Evolutionary conservation across 2,113 vertebrate genomes (phyloP).

Genomic region (Rostratula benghalensis): DNA sequence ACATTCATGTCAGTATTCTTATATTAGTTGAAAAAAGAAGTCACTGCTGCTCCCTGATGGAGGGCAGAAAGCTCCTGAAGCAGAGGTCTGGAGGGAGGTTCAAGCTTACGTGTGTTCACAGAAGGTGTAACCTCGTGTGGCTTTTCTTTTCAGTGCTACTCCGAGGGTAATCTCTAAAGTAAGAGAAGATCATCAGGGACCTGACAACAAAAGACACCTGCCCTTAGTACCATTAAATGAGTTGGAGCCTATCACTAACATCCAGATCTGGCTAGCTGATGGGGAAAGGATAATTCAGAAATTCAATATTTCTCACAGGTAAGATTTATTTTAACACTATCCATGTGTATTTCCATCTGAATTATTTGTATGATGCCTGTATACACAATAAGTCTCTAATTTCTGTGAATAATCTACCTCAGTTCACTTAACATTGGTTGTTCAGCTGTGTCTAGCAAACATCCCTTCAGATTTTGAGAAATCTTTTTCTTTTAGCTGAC

Average conservation of each 20-base stretch:
- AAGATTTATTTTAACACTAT: slow-evolving; percentile 1
- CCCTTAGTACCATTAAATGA: slow-evolving; percentile 85
- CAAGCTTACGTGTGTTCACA: neutral
- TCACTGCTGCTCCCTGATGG: neutral
- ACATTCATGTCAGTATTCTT: neutral
- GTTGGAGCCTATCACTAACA: slow-evolving; percentile 85
- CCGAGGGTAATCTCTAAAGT: slow-evolving; percentile 88
- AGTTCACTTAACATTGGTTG: neutral
- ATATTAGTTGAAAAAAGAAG: neutral
- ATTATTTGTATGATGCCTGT: neutral
- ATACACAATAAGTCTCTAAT: neutral
- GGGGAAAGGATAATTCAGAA: slow-evolving; percentile 91
- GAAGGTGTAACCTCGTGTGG: neutral
- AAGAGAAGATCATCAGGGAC: slow-evolving; percentile 79
- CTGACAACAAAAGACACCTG: slow-evolving; percentile 76
- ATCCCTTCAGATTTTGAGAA: neutral
- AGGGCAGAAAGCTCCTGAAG: neutral
- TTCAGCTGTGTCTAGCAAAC: neutral
- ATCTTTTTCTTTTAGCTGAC: neutral
- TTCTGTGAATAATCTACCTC: neutral
- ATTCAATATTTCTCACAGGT: slow-evolving; percentile 94
- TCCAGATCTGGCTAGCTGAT: slow-evolving; percentile 96
- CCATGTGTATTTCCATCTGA: neutral
- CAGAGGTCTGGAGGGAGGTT: neutral
- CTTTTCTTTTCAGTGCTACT: slow-evolving; percentile 81